Evolutionary conservation across 2,113 vertebrate species (phyloP), one percentile per base, ranked within the genome.

Genomic region (Bostrychus sinensis): DNA sequence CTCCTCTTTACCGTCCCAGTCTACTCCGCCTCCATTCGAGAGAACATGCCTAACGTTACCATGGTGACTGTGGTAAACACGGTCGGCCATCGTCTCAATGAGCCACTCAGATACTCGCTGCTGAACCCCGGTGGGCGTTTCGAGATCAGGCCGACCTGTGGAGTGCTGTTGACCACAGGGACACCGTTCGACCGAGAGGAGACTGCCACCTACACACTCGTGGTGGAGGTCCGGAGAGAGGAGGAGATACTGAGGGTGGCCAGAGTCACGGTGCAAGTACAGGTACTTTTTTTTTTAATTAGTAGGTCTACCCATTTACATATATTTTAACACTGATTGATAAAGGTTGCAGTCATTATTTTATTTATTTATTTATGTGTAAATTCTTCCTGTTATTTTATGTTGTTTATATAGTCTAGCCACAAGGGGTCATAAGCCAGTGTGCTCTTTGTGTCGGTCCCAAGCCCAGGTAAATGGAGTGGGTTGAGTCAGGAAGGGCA

Each of bases 91-190:
- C 93, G 89, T 36, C 95, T 97, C 53, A 98, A 98, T 0, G 97
- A 99, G 81, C 97, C 97, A 1, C 91, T 98, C 51, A 96, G 89
- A 78, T 98, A 96, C 58, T 87, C 90, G 20, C 92, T 99, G 80
- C 87, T 99, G 77, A 99, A 99, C 82, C 93, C 96, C n/a, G 94
- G 94, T 28, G 93, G 93, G 23, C 93, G 93, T 63, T 99, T 98
- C 81, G 88, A 85, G 57, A 94, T 99, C 53, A 93, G 93, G 62
- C 88, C 94, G 7, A 98, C 96, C 20, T 96, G 95, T 14, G 97
- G 97, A 58, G 96, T 93, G 58, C 92, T 99, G 86, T 91, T 95
- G 80, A 98, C 96, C 32, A 93, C 93, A 0, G 96, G 96, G 1
- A 81, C 94, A 42, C 93, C 95, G 17, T 96, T 99, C 10, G 95